Conservation (phyloP, 2,888 invertebrate genomes). For the Volucella zonaria region DNA sequence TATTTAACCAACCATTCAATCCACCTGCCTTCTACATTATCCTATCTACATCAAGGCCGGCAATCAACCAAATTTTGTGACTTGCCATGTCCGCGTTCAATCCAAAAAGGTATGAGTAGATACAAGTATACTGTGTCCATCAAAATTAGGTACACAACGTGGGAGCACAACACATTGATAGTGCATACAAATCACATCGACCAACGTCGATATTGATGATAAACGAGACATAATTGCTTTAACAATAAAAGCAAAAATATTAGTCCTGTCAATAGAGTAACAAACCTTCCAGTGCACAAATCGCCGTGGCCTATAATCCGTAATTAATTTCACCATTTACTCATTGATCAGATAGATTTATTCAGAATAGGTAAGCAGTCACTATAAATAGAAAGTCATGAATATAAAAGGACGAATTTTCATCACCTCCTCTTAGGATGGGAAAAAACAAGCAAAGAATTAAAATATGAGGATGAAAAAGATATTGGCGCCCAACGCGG, state of each 20-base stretch:
- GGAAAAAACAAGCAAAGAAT: background rate
- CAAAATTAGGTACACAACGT: slow-evolving; percentile 17
- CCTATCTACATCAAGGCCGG: background rate
- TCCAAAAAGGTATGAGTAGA: background rate
- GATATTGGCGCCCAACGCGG: slow-evolving; percentile 35
- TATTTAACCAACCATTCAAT: background rate
- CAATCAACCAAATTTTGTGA: slow-evolving; percentile 3
- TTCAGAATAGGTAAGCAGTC: background rate
- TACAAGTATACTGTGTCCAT: background rate
- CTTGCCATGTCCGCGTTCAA: background rate
- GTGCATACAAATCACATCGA: background rate
- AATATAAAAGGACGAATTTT: no score
- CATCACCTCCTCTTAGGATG: no score
- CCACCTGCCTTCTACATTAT: background rate
- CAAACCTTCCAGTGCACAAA: background rate
- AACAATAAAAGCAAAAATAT: slow-evolving; percentile 12
- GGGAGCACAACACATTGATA: slow-evolving; percentile 4
- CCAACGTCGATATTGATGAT: no score
- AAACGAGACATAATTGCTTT: background rate
- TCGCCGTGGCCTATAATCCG: background rate
- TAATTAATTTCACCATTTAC: slow-evolving; percentile 9
- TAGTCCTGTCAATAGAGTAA: slow-evolving; percentile 12
- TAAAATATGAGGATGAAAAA: background rate
- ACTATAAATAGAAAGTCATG: no score
- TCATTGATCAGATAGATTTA: slow-evolving; percentile 6